Evolutionary conservation across 2,113 vertebrate species (phyloP).

Genomic region (Microcebus jonahi): DNA sequence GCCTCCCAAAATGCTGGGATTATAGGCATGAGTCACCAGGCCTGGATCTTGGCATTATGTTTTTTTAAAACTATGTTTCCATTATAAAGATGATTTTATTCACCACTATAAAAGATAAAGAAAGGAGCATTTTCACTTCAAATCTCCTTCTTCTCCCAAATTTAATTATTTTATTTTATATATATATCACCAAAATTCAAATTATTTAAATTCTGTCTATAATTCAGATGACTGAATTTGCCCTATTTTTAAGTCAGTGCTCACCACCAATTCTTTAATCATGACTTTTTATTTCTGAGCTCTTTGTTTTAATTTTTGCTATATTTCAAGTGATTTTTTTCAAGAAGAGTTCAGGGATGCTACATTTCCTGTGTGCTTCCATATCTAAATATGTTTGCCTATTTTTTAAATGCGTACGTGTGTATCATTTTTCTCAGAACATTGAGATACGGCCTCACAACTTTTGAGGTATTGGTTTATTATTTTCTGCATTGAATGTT

Average conservation of each 20-base stretch:
- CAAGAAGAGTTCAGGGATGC: background rate
- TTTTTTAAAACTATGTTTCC: background rate
- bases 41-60: background rate
- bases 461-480: background rate
- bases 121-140: background rate
- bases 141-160: background rate
- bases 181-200: background rate
- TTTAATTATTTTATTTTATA: background rate
- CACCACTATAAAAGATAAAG: background rate
- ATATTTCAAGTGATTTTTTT: background rate
- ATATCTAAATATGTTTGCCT: background rate
- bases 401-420: background rate
- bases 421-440: background rate
- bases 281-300: background rate
- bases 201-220: background rate
- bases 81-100: background rate
- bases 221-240: background rate
- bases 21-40: too few species aligned
- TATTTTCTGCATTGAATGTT: background rate
- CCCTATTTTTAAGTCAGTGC: background rate
- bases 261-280: background rate
- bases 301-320: background rate
- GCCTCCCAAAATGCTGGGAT: too few species aligned
- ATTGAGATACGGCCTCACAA: background rate
- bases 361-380: background rate